Evolutionary conservation across 2,797 vertebrate species (phyloP), one percentile per base, ranked within the genome.

Genomic region (Enteromius treurensis): DNA sequence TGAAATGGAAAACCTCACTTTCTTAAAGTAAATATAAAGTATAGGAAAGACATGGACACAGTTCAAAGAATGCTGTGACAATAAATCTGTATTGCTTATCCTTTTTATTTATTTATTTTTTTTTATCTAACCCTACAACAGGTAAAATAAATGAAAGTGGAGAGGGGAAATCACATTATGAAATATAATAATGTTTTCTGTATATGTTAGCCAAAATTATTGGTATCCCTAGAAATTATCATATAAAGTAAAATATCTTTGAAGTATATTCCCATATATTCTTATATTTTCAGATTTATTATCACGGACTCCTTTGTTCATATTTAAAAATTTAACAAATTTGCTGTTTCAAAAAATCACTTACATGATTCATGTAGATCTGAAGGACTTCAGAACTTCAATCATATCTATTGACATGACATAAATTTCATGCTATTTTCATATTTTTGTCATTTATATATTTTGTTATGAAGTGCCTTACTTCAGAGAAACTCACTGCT

Each of bases 391-490:
- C 23, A 65, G 58, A 47, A 34, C 58, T 47, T 78, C 60, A 64
- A 26, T 32, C 76, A 45, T 62, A 78, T 77, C 55, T 55, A 64
- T 60, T 77, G 17, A 49, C 42, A 71, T 71, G 40, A 15, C 76
- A 78, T 65, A 78, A 49, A 78, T 65, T 42, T 78, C 76, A 78
- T 65, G 58, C 26, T 78, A 78, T 65, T 65, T 78, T 78, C 76
- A 78, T 64, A 78, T 40, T 78, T 78, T 65, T 64, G 15, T 64
- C 58, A 64, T 78, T 58, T 55, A 55, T 78, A 65, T 78, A 60
- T 47, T 78, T 29, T 78, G 40, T 65, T 64, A 64, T 78, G 17
- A 21, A 76, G 23, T 45, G 60, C 58, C 17, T 78, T 40, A 45
- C 42, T 42, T 77, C 34, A 77, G 7, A 77, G 14, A 42, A 78